A percentile compares a stretch with the other conserved stretches of the same genome.
Conservation (phyloP, 1,140 invertebrate species). For the Capitella teleta region DNA sequence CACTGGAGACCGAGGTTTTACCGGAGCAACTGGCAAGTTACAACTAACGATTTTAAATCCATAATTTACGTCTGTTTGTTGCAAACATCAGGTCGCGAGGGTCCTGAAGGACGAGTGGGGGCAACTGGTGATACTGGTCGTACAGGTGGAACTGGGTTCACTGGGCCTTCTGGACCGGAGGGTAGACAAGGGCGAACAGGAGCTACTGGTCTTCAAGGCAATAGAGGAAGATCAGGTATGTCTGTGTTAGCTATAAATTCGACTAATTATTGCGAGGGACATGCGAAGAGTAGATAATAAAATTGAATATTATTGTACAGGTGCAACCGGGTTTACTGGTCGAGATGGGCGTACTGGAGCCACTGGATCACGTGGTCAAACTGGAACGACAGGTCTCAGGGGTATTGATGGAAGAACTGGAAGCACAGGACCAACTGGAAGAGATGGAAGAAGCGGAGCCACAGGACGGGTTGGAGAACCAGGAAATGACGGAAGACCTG, state of each 20-base stretch:
- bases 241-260: background rate
- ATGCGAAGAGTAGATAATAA: background rate
- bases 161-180: background rate
- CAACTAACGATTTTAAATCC: too few species aligned
- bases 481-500: background rate
- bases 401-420: background rate
- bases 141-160: background rate
- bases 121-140: background rate
- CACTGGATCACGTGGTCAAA: background rate
- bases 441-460: background rate
- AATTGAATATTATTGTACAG: background rate
- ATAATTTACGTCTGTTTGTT: too few species aligned
- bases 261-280: background rate
- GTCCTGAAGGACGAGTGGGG: background rate
- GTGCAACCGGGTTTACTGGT: background rate
- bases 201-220: background rate
- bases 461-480: background rate
- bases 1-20: too few species aligned
- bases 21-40: background rate
- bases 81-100: too few species aligned
- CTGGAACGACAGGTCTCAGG: background rate
- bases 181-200: constrained; percentile 7
- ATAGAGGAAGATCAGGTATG: background rate
- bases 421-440: background rate
- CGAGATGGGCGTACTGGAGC: background rate